Conservation (phyloP, 1,140 invertebrate species). For the Sinella curviseta region DNA sequence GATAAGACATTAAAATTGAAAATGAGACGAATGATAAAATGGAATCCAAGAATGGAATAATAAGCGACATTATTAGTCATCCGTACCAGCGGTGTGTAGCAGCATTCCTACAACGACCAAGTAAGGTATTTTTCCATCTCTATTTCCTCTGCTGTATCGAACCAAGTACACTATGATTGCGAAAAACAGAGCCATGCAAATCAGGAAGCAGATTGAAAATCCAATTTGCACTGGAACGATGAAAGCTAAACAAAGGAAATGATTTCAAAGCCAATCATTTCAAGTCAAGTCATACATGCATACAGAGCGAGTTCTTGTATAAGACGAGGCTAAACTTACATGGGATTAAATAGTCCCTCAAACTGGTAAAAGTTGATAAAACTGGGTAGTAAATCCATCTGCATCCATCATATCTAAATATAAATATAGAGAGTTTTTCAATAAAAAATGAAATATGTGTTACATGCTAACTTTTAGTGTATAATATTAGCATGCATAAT, state of each 20-base stretch:
- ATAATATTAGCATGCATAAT: neutral
- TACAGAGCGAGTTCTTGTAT: neutral
- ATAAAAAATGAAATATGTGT: neutral
- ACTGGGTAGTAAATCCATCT: constrained; percentile 46
- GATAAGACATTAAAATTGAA: no score
- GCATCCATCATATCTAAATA: constrained; percentile 35
- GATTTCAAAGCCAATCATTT: neutral
- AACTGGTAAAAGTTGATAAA: constrained; percentile 27
- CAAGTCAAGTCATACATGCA: neutral
- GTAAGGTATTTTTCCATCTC: constrained; percentile 38
- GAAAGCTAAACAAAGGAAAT: constrained; percentile 34
- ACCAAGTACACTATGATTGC: constrained; percentile 36
- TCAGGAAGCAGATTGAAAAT: constrained; percentile 40
- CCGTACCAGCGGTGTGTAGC: constrained; percentile 36
- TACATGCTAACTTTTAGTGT: neutral
- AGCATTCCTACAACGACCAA: constrained; percentile 41
- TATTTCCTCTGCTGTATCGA: constrained; percentile 21
- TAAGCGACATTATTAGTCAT: no score
- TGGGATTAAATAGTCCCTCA: constrained; percentile 41
- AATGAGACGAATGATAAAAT: no score
- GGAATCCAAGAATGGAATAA: neutral
- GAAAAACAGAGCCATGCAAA: constrained; percentile 27
- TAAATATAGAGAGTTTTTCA: neutral
- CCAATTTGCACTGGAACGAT: constrained; percentile 46
- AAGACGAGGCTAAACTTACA: constrained; percentile 24